These are phyloP conservation scores for Conus ventricosus DNA, from an alignment of 1,140 invertebrate genomes.

Conservation along the genomic window DNA sequence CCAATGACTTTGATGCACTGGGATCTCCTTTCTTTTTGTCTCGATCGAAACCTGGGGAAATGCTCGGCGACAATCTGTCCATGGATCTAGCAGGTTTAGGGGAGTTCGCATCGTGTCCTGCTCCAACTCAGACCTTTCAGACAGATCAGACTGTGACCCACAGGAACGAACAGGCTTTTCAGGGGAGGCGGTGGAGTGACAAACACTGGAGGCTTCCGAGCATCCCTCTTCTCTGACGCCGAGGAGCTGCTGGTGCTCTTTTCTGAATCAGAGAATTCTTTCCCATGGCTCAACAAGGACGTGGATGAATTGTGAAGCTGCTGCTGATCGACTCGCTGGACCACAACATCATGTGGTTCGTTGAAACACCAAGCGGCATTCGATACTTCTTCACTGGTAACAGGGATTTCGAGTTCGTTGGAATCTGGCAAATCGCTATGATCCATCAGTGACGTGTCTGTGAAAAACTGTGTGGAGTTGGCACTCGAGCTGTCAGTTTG, in stretches of 20 bases:
- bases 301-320: not conserved
- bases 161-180: constrained; percentile 15
- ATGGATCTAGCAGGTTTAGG: not conserved
- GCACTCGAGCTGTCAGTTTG: not conserved
- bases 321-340: no score
- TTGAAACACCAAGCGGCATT: not conserved
- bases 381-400: not conserved
- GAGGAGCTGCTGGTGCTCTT: not conserved
- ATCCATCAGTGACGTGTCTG: not conserved
- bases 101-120: not conserved
- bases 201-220: constrained; percentile 30
- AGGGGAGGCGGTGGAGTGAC: constrained; percentile 24
- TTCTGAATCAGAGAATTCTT: constrained; percentile 4
- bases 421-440: not conserved
- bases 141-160: constrained; percentile 29
- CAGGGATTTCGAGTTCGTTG: not conserved
- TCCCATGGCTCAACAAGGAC: not conserved
- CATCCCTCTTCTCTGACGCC: not conserved
- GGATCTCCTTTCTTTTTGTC: constrained; percentile 1
- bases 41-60: not conserved
- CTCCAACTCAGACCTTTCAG: constrained; percentile 10
- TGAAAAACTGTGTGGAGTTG: constrained; percentile 5
- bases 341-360: not conserved
- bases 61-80: constrained; percentile 17
- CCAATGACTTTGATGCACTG: not conserved